A percentile compares a stretch with the other conserved stretches of the same genome.
phyloP scores from a whole-genome alignment of 1,140 invertebrate genomes.

The Acyrthosiphon pisum region DNA sequence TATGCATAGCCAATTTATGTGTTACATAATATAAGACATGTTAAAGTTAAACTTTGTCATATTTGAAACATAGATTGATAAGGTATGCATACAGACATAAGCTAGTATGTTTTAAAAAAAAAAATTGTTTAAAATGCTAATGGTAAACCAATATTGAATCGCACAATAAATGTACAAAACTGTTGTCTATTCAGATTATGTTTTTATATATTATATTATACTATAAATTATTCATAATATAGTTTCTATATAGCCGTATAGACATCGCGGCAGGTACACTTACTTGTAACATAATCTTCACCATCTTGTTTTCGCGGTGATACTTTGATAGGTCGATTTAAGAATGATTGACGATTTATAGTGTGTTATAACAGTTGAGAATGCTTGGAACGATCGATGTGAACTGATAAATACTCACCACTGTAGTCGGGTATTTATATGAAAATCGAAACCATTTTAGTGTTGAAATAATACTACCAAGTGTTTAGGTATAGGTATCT shows the following conservation, averaged over 20 bases:
- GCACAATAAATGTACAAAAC: background rate
- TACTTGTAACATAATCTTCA: slow-evolving; percentile 18
- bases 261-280: background rate
- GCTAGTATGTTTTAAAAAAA: background rate
- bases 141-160: background rate
- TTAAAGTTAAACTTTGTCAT: no score
- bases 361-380: background rate
- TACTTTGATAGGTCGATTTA: background rate
- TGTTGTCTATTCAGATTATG: background rate
- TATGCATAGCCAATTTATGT: no score
- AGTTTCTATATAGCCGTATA: background rate
- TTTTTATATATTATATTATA: no score
- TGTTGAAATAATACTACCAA: background rate
- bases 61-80: no score
- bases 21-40: no score
- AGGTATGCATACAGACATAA: no score
- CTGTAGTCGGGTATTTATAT: background rate
- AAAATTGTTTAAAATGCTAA: background rate
- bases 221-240: background rate
- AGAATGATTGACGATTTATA: background rate
- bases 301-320: background rate
- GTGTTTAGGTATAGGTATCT: background rate
- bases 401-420: background rate
- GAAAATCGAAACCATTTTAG: background rate
- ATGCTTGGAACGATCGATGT: background rate